Percentiles rank a stretch among this genome's conserved stretches.
Conservation (phyloP, 2,888 invertebrate species). For the Sminthurinus aureus region DNA sequence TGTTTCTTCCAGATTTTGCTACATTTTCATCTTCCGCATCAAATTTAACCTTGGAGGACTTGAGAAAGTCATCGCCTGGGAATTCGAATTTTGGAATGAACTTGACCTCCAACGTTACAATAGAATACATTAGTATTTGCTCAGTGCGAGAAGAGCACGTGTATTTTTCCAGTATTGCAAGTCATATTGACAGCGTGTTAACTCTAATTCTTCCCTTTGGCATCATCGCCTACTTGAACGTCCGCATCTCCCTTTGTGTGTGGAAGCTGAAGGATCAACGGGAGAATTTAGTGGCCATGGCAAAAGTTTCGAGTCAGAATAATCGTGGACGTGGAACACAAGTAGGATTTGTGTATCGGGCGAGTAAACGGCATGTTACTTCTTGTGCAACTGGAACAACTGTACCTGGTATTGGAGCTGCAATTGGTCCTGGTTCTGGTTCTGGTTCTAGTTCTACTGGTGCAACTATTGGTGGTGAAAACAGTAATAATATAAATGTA, state of each 20-base stretch:
- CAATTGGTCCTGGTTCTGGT: too few relatives aligned
- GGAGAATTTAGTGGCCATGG: conserved; percentile 51
- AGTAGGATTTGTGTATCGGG: conserved; percentile 38
- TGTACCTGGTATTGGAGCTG: too few relatives aligned
- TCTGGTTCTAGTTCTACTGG: too few relatives aligned
- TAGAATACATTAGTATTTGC: conserved; percentile 61
- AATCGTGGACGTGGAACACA: neutral
- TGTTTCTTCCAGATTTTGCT: too few relatives aligned
- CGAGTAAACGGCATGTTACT: neutral
- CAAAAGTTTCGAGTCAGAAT: conserved; percentile 22
- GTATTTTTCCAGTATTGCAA: conserved; percentile 71
- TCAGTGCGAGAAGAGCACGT: conserved; percentile 65
- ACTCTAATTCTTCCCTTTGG: conserved; percentile 78
- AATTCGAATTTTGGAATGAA: neutral
- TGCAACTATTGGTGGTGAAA: too few relatives aligned
- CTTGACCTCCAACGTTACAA: neutral
- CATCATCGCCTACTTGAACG: conserved; percentile 75
- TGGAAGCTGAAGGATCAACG: conserved; percentile 64
- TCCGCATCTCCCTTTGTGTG: conserved; percentile 74
- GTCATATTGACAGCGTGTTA: conserved; percentile 74
- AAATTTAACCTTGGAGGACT: neutral
- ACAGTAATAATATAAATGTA: too few relatives aligned
- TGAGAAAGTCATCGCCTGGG: neutral
- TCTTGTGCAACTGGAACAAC: too few relatives aligned
- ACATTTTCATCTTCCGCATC: neutral